Evolutionary conservation across 2,113 vertebrate species (phyloP), one percentile per base, ranked within the genome.

Genomic region (Nycticorax nycticorax): DNA sequence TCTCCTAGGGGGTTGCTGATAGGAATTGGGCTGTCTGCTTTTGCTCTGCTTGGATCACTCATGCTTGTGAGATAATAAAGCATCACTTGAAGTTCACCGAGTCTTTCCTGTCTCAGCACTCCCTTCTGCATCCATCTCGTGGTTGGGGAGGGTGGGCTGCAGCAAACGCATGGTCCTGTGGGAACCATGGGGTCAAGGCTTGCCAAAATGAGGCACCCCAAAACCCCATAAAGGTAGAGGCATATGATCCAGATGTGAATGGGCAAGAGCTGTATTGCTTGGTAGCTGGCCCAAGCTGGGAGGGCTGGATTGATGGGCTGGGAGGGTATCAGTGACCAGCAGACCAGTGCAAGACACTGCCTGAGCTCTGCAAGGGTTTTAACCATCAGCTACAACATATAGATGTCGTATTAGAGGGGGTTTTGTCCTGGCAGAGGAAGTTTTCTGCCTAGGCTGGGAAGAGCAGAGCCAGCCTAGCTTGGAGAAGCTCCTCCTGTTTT

Each of bases 71-170:
- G 21, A 14, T 30, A 97, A 97, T 97, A 97, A 97, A 97, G 88
- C 71, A 92, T 72, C 7, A 0, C 43, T 43, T 33, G 71, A 75
- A 93, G 15, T 19, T 32, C 64, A 10, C 7, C 0, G 30, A 33
- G 83, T 26, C 4, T 47, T 67, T 35, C 32, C 21, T 5, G 2
- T 33, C 47, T 71, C 59, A 4, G 12, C 6, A 1, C 26, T 57
- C 6, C 14, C 10, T 33, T 60, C 19, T 2, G 22, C 9, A 0
- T 6, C 6, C 15, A 1, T 17, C 48, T 35, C 22, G 0, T 0
- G 5, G 39, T 1, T 8, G 33, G 77, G 47, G 18, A 48, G 30
- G 55, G n/a, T 3, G 32, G 52, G 30, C 64, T 6, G 27, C 39
- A 48, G 35, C 0, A 1, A 22, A 33, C 1, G 15, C 24, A 2